A percentile compares a stretch with the other conserved stretches of the same genome.
Conservation (phyloP, 2,888 invertebrate genomes). For the Azorinus chamasolen region DNA sequence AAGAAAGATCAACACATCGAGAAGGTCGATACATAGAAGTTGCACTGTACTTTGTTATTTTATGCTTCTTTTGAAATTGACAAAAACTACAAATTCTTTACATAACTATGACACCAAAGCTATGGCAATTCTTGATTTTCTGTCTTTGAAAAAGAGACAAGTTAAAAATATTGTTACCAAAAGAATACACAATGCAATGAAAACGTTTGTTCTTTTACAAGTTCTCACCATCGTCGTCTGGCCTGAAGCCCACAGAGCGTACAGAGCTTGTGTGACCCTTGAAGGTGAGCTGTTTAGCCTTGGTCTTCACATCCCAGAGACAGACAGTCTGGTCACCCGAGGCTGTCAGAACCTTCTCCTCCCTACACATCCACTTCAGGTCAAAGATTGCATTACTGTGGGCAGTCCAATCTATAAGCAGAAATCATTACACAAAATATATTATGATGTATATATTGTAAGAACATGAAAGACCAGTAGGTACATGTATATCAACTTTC, state of each 20-base stretch:
- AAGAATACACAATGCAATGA: too few relatives aligned
- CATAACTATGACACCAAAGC: too few relatives aligned
- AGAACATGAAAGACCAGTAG: not conserved
- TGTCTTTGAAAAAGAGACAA: too few relatives aligned
- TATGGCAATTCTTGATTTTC: too few relatives aligned
- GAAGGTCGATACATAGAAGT: too few relatives aligned
- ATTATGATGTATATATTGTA: not conserved
- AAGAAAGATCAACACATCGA: too few relatives aligned
- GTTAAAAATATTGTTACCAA: too few relatives aligned
- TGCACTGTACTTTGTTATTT: too few relatives aligned
- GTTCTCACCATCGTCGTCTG: constrained; percentile 88
- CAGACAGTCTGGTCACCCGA: constrained; percentile 94
- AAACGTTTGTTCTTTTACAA: too few relatives aligned
- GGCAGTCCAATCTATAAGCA: constrained; percentile 80
- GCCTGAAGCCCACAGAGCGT: constrained; percentile 92
- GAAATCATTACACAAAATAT: not conserved
- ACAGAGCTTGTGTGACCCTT: constrained; percentile 93
- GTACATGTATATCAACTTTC: not conserved
- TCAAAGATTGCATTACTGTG: constrained; percentile 97
- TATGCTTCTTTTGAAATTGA: too few relatives aligned
- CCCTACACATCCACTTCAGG: constrained; percentile 93
- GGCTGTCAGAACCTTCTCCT: constrained; percentile 92
- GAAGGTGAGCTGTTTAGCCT: constrained; percentile 87
- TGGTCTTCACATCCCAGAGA: constrained; percentile 91
- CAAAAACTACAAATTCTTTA: too few relatives aligned